Percentiles rank a stretch among this genome's conserved stretches.
Conservation (phyloP, 2,113 vertebrate genomes). For the Cervus canadensis region DNA sequence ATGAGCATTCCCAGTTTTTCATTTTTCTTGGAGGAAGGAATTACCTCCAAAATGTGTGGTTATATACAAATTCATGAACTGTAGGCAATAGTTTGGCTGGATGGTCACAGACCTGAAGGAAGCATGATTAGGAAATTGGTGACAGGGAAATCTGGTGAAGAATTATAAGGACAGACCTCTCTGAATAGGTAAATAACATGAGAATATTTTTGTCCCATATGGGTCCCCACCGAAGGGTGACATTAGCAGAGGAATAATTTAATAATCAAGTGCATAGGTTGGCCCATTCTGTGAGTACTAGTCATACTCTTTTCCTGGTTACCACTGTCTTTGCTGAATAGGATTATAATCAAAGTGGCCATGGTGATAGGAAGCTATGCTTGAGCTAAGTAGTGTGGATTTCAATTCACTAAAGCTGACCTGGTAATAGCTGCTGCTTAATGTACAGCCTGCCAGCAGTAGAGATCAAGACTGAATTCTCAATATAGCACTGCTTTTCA, state of each 20-base stretch:
- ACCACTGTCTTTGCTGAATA: neutral
- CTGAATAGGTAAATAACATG: neutral
- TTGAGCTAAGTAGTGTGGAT: neutral
- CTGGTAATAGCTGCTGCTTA: neutral
- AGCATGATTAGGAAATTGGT: neutral
- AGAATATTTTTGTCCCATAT: neutral
- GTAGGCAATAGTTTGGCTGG: neutral
- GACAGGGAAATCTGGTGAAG: neutral
- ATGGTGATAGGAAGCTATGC: neutral
- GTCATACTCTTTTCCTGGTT: neutral
- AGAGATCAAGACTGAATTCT: neutral
- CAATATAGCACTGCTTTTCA: neutral
- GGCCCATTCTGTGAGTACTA: neutral
- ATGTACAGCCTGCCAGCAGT: neutral
- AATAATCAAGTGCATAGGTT: neutral
- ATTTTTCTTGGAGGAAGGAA: neutral
- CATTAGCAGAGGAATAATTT: neutral
- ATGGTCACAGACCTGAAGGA: neutral
- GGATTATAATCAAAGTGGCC: neutral
- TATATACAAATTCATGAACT: neutral
- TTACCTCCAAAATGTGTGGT: neutral
- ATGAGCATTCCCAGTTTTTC: neutral
- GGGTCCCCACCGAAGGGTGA: neutral
- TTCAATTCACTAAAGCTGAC: neutral
- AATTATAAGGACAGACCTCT: neutral